A percentile compares a stretch with the other conserved stretches of the same genome.
These are phyloP conservation scores for Yponomeuta sedellus DNA, from an alignment of 2,888 invertebrate species.

Conservation along the genomic window DNA sequence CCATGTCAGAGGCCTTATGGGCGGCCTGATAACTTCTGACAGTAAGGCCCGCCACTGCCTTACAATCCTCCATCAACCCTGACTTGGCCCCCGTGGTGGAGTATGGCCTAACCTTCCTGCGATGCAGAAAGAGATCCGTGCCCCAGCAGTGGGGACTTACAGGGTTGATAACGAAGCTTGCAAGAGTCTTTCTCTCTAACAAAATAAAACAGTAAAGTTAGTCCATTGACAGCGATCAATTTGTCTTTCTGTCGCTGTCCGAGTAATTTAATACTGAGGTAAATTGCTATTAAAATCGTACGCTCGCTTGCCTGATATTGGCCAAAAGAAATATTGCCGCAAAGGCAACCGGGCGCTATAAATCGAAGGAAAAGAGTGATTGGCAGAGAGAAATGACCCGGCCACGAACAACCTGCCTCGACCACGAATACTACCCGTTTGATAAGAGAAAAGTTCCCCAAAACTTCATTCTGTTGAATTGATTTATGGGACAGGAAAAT, in stretches of 20 bases:
- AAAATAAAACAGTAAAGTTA: too few relatives aligned
- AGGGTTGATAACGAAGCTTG: too few relatives aligned
- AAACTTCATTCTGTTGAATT: background rate
- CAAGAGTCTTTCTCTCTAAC: too few relatives aligned
- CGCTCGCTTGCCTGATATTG: background rate
- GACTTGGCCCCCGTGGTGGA: too few relatives aligned
- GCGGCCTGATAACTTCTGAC: too few relatives aligned
- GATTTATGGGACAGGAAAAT: background rate
- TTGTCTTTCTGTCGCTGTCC: background rate
- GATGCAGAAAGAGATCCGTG: too few relatives aligned
- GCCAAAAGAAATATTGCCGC: background rate
- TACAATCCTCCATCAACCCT: too few relatives aligned
- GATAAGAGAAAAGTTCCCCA: background rate
- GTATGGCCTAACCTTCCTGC: too few relatives aligned
- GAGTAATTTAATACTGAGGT: background rate
- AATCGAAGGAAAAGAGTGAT: background rate
- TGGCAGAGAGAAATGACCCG: background rate
- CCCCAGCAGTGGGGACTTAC: too few relatives aligned
- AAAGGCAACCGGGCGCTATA: background rate
- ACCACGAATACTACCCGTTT: background rate
- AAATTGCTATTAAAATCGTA: background rate
- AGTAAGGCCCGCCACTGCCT: too few relatives aligned
- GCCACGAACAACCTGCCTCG: background rate
- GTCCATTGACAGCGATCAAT: background rate
- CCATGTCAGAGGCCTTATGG: too few relatives aligned